Evolutionary conservation across 1,140 invertebrate species (phyloP).

Genomic region (Pseudobourletiella spinata): DNA sequence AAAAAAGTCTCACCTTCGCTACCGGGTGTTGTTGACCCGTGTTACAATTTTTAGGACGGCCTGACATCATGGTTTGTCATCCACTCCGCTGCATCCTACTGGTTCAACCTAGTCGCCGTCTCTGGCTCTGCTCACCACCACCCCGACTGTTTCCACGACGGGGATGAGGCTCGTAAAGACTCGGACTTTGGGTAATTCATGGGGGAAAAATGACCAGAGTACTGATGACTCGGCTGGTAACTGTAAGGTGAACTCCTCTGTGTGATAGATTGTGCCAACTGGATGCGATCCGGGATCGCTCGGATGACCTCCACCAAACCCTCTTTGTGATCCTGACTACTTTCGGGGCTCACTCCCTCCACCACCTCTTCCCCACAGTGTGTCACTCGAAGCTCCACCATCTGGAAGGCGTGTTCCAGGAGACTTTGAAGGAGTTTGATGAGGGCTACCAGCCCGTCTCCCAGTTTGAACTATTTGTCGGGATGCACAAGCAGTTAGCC

Average conservation of each 20-base stretch:
- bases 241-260: no score
- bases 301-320: constrained; percentile 44
- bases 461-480: constrained; percentile 49
- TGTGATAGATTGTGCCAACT: constrained; percentile 54
- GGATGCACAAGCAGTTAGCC: constrained; percentile 54
- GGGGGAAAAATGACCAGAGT: neutral
- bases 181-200: constrained; percentile 36
- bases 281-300: constrained; percentile 61
- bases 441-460: constrained; percentile 48
- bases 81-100: neutral
- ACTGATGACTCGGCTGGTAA: constrained; percentile 14
- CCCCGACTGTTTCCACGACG: constrained; percentile 62
- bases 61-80: neutral
- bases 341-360: constrained; percentile 67
- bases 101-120: constrained; percentile 1
- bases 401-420: constrained; percentile 54
- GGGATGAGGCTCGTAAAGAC: constrained; percentile 46
- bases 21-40: no score
- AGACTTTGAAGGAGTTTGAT: constrained; percentile 61
- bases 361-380: constrained; percentile 72
- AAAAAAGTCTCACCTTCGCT: no score
- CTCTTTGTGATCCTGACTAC: constrained; percentile 57
- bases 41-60: constrained; percentile 29
- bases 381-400: constrained; percentile 60
- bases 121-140: constrained; percentile 33